Evolutionary conservation across 2,113 vertebrate genomes (phyloP).

Genomic region (Stictonetta naevosa): DNA sequence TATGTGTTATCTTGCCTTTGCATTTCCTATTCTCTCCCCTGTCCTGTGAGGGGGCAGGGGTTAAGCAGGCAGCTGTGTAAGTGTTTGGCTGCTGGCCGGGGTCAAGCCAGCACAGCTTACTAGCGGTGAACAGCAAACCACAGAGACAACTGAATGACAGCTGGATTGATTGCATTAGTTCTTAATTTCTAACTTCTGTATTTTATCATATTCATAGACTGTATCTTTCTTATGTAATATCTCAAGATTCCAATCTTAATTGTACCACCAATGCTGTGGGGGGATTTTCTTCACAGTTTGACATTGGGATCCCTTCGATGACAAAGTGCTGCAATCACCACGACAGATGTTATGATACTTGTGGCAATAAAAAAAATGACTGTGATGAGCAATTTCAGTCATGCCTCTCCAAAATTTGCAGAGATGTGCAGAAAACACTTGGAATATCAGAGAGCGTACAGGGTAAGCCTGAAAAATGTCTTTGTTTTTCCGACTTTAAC

Average conservation of each 20-base stretch:
- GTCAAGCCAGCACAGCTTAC: background rate
- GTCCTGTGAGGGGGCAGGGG: rapidly evolving
- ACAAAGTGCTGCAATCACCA: conserved; percentile 97
- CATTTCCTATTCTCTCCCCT: background rate
- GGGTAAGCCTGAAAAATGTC: conserved; percentile 75
- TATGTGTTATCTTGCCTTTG: background rate
- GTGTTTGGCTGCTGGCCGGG: background rate
- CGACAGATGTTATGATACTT: conserved; percentile 94
- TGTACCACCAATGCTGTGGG: background rate
- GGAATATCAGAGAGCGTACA: conserved; percentile 88
- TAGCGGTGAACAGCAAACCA: background rate
- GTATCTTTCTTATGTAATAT: background rate
- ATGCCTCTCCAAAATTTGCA: conserved; percentile 93
- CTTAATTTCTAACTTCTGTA: background rate
- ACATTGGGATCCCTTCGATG: conserved; percentile 96
- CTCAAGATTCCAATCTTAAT: background rate
- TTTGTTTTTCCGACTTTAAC: background rate
- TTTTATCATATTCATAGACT: background rate
- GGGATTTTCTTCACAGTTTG: conserved; percentile 81
- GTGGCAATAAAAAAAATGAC: conserved; percentile 88
- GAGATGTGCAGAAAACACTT: conserved; percentile 89
- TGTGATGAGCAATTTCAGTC: conserved; percentile 92
- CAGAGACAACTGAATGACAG: background rate
- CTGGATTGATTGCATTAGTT: background rate
- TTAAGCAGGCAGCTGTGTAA: background rate